Base-by-base conservation (phyloP, 2,888 invertebrate species). In the Atrina japonica region DNA sequence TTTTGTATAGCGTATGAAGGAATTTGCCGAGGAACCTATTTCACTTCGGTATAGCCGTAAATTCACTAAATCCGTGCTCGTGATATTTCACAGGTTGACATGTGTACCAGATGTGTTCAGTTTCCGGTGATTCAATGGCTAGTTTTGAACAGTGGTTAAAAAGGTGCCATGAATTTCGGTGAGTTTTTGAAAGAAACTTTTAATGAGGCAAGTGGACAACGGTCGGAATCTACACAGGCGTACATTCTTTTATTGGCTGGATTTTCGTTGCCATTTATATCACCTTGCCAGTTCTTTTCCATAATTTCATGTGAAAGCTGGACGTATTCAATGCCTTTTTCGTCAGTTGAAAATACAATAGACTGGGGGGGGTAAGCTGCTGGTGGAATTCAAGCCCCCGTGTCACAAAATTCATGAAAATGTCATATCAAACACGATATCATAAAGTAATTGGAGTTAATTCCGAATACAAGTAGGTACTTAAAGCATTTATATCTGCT, bases 321-420 rank as follows among this genome's bases (percentile, higher is more conserved):
- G 21, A 35, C 21, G 14, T 60, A 27, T 41, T 40, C 64, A 21
- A 30, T 29, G 11, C 55, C 65, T 30, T 65, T 40, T 45, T 23
- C 56, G 30, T 65, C 55, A 3, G 9, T 27, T 21, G n/a, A 7
- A 27, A 55, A 65, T 7, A 40, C 47, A 45, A 55, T 56, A 11
- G 55, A 65, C 3, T 65, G n/a, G n/a, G 18, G 18, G 11, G 11
- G 18, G 40, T 55, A 2, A 65, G 30, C 27, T 65, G 45, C 14
- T 55, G 18, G 23, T 70, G 55, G 7, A 70, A 70, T 43, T 60
- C 53, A 14, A 70, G 29, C 14, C 53, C 53, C 5, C 59, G n/a
- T 7, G 70, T 50, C 7, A 65, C 52, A 49, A 70, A 65, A 45
- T 65, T 52, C n/a, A 70, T 58, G 6, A 60, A 47, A 6, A 70